Evolutionary conservation across 2,113 vertebrate genomes (phyloP), one percentile per base, ranked within the genome.

Genomic region (Columba janthina): DNA sequence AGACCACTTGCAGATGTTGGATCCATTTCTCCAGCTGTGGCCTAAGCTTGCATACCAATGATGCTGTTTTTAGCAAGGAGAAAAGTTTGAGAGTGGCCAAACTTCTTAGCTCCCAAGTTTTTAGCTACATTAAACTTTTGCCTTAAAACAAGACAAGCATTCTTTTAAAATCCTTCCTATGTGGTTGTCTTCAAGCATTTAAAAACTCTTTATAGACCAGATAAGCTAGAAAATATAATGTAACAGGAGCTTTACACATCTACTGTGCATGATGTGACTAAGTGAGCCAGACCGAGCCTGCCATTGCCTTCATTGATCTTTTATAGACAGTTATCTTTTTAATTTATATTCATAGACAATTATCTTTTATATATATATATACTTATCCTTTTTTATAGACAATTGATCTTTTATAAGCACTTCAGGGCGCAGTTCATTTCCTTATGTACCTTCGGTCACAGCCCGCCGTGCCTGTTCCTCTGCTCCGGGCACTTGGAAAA

Each of bases 211-310:
- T 54, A 54, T 54, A 66, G 36, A 62, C 22, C 36, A 64, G 21
- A 25, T 31, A 82, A 92, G 38, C 57, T 78, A 75, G 61, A 75
- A 89, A 81, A 84, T 34, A 24, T 5, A 62, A 67, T 6, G 22
- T 14, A 73, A 65, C 10, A 3, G 22, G 36, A 85, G 20, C 26
- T 89, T 57, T 57, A 12, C 14, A 13, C 5, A 5, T 11, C 64
- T n/a, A 0, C 38, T 69, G 32, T 2, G 10, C 48, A 50, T 0
- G 0, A 40, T 29, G 69, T 1, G 5, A 65, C 13, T 1, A 1
- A n/a, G 20, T 1, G 2, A 78, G 51, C 38, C 53, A 36, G 61
- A 53, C 3, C 1, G 3, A 22, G 32, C 26, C 31, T 75, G 61
- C 44, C 0, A 0, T 44, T 83, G 44, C 13, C 44, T 36, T 61